A percentile compares a stretch with the other conserved stretches of the same genome.
Conservation (phyloP, 2,113 vertebrate genomes). For the Corythoichthys haematopterus region DNA sequence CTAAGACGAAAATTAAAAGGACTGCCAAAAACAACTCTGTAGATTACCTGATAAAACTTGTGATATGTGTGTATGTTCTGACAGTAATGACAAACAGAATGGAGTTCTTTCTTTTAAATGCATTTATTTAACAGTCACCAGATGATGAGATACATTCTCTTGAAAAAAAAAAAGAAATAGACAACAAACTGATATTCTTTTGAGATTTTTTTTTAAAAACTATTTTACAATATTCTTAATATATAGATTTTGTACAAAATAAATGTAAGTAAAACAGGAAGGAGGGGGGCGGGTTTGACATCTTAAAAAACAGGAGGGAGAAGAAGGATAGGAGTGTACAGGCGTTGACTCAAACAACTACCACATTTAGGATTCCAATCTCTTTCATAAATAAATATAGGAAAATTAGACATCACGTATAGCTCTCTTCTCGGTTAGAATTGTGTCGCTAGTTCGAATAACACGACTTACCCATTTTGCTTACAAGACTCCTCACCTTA, state of each 20-base stretch:
- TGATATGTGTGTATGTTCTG: background rate
- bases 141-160: slow-evolving; percentile 81
- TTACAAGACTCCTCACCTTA: slow-evolving; percentile 42
- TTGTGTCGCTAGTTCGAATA: slow-evolving; percentile 51
- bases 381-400: slow-evolving; percentile 72
- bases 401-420: slow-evolving; percentile 72
- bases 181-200: slow-evolving; percentile 72
- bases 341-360: slow-evolving; percentile 59
- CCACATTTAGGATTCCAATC: slow-evolving; percentile 62
- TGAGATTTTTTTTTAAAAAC: slow-evolving; percentile 67
- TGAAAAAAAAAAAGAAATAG: slow-evolving; percentile 74
- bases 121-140: slow-evolving; percentile 81
- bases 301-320: slow-evolving; percentile 51
- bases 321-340: slow-evolving; percentile 30
- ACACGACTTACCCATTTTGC: slow-evolving; percentile 39
- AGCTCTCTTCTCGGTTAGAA: slow-evolving; percentile 65
- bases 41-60: no score
- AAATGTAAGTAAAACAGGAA: slow-evolving; percentile 68
- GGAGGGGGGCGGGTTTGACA: slow-evolving; percentile 54
- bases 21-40: no score
- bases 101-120: slow-evolving; percentile 53
- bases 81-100: slow-evolving; percentile 14
- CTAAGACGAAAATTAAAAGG: no score
- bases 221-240: slow-evolving; percentile 81
- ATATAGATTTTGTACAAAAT: slow-evolving; percentile 81